Percentiles rank a stretch among this genome's conserved stretches.
Conservation (phyloP, 2,797 vertebrate species). For the Nannoperca obscura region DNA sequence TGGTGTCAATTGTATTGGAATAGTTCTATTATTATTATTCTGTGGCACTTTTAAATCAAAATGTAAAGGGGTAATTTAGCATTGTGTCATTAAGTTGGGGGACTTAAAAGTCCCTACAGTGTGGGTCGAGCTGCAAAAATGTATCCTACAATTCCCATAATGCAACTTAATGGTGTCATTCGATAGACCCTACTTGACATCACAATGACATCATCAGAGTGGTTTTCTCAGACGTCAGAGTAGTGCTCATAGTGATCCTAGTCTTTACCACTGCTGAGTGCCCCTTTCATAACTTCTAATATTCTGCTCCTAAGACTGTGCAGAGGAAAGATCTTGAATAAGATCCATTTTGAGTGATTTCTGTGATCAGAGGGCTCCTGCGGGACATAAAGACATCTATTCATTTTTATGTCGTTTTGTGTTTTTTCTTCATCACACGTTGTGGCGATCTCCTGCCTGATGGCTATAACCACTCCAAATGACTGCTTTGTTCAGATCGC, state of each 20-base stretch:
- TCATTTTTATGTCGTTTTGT: neutral
- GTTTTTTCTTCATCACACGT: conserved; percentile 31
- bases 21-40: neutral
- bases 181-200: neutral
- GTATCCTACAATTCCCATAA: neutral
- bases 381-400: neutral
- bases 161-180: neutral
- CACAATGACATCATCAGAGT: no score
- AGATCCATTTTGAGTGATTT: no score
- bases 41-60: neutral
- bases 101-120: no score
- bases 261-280: no score
- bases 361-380: no score
- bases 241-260: no score
- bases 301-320: no score
- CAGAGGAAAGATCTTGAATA: no score
- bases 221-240: no score
- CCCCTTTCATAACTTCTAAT: no score
- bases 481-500: conserved; percentile 9
- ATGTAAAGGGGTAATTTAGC: neutral
- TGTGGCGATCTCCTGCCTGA: neutral
- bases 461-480: neutral
- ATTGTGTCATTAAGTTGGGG: no score
- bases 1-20: neutral
- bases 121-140: neutral